Conservation (phyloP, 2,888 invertebrate genomes). For the Pristionchus fissidentatus region DNA sequence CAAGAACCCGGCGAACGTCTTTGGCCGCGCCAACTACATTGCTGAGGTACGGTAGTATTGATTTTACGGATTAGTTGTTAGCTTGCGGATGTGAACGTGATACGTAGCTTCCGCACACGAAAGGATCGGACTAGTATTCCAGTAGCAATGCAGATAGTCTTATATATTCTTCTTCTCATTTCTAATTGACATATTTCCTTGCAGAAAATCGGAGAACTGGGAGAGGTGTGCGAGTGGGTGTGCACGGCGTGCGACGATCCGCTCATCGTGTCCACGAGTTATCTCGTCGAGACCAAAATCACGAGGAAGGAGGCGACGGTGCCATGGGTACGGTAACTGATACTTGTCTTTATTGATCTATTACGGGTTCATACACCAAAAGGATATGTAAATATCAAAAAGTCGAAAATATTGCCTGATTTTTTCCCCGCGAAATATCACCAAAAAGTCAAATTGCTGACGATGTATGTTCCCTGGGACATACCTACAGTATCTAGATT, state of each 20-base stretch:
- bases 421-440: no score
- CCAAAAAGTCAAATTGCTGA: background rate
- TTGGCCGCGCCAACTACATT: constrained; percentile 35
- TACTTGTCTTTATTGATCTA: background rate
- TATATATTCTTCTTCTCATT: background rate
- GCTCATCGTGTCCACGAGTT: constrained; percentile 90
- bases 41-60: constrained; percentile 33
- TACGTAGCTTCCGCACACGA: no score
- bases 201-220: constrained; percentile 83
- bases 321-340: constrained; percentile 65
- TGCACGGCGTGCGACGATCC: constrained; percentile 89
- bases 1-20: constrained; percentile 31
- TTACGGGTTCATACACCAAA: no score
- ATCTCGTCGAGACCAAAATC: constrained; percentile 89
- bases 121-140: background rate
- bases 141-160: background rate
- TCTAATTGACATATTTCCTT: constrained; percentile 66
- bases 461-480: constrained; percentile 27
- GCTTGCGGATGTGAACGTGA: no score
- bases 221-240: constrained; percentile 87
- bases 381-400: no score
- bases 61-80: no score
- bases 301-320: constrained; percentile 74
- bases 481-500: constrained; percentile 29
- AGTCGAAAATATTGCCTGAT: no score